Evolutionary conservation across 2,888 invertebrate genomes (phyloP), one percentile per base, ranked within the genome.

Genomic region (Mythimna lalbum): DNA sequence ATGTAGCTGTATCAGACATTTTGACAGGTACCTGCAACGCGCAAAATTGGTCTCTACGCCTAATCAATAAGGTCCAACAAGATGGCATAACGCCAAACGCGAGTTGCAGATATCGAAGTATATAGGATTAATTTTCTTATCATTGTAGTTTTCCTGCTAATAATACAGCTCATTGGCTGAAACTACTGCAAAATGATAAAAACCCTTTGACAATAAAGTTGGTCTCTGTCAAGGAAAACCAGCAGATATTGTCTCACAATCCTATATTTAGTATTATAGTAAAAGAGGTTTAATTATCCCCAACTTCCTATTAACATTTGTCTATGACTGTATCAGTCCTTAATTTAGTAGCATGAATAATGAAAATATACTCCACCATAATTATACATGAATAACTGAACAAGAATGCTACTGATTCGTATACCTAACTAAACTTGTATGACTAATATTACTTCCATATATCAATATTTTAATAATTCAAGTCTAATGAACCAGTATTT

Each of bases 11-110:
- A 77, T 67, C 77, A 61, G 50, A 76, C 50, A 60, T 71, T 75
- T 75, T 82, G 75, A 80, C 81, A 78, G 76, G 59, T 79, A 70
- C 50, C 63, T 62, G 36, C 56, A 70, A 39, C 73, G 60, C 36
- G 63, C 76, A 39, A 82, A 83, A 85, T 64, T 81, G 65, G 56
- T 71, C 83, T 78, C 70, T 89, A 87, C 67, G 21, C 5, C 80
- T 12, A 7, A 61, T 57, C 47, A 73, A 31, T 86, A 86, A 83
- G 78, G 73, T 73, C 69, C 63, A 76, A 60, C 73, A 63, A 50
- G 56, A 66, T 78, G 77, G 82, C 85, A 78, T 49, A 36, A 66
- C 33, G 60, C 76, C 69, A 63, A 64, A 63, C 59, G 27, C 23
- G 19, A 52, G 7, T 63, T 52, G 49, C n/a, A 59, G 70, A 63